Base-by-base conservation (phyloP, 1,140 invertebrate species). In the Apis florea region DNA sequence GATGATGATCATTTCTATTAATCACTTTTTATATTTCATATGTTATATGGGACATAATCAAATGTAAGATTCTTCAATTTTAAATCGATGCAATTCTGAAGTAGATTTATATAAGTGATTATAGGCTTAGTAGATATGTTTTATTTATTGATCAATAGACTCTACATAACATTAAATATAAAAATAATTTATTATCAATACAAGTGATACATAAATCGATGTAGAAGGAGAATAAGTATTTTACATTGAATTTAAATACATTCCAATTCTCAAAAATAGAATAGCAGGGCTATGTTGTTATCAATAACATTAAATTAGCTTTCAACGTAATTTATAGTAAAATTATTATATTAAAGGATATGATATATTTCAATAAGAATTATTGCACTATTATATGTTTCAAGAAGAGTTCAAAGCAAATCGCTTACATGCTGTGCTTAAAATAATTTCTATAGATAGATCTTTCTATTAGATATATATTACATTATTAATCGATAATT, bases 1-100 rank as follows among this genome's bases (percentile, higher is more conserved):
- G 67, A 83, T 80, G 77, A 85, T 76, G 67, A 74, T 89, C 58
- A 78, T 51, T 89, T 59, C 66, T 76, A 73, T 84, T 80, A 85
- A 79, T 79, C 89, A 82, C 81, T 63, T 89, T 90, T 91, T 89
- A 83, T 89, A 89, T 76, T 84, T 68, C 73, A 70, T 63, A 68
- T 83, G 79, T 6, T 40, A 87, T 85, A 72, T 80, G 31, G 54
- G 84, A 70, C 66, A 54, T 81, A 84, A 84, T 84, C 40, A 67
- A 5, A 68, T 47, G 47, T 68, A 51, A n/a, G 13, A 69, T 88
- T 85, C 72, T 89, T 80, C 9, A 63, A 13, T 19, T 31, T 63
- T 9, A 63, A 85, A 68, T 73, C 58, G 79, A 76, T 83, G 84
- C 71, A 68, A 87, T 79, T 83, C 63, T 79, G 56, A 53, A 77